A percentile compares a stretch with the other conserved stretches of the same genome.
These are phyloP conservation scores for Carcina quercana DNA, from an alignment of 2,888 invertebrate genomes.

Conservation along the genomic window DNA sequence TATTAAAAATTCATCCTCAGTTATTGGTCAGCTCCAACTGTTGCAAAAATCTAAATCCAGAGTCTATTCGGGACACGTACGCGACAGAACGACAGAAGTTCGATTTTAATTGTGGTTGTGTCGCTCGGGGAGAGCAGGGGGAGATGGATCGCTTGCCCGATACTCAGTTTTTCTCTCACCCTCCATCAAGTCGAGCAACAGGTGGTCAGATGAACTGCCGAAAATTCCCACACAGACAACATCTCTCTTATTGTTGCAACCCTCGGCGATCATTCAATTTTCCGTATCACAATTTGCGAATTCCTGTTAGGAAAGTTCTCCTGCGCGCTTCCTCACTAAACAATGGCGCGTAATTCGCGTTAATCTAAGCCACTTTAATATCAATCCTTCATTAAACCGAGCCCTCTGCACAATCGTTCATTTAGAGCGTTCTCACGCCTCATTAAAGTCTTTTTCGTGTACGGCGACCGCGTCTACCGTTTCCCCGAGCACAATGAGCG, in stretches of 20 bases:
- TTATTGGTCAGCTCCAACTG: no score
- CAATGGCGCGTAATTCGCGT: slow-evolving; percentile 35
- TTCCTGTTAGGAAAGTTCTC: slow-evolving; percentile 4
- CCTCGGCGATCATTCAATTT: not conserved
- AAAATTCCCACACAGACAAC: slow-evolving; percentile 32
- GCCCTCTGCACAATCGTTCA: slow-evolving; percentile 63
- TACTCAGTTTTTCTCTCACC: slow-evolving; percentile 56
- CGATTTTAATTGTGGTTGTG: slow-evolving; percentile 60
- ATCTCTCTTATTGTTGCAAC: slow-evolving; percentile 12
- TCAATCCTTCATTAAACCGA: slow-evolving; percentile 66
- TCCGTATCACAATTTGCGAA: not conserved
- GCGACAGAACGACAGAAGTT: slow-evolving; percentile 48
- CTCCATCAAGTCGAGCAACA: slow-evolving; percentile 50
- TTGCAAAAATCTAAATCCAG: not conserved
- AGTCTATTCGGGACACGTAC: slow-evolving; percentile 13
- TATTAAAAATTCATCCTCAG: no score
- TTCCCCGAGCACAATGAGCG: slow-evolving; percentile 72
- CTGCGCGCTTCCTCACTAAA: slow-evolving; percentile 21
- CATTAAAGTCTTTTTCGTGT: slow-evolving; percentile 73
- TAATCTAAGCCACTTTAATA: slow-evolving; percentile 57
- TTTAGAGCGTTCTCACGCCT: slow-evolving; percentile 71
- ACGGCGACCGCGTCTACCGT: slow-evolving; percentile 72
- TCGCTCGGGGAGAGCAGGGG: slow-evolving; percentile 27
- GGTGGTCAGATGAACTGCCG: slow-evolving; percentile 46
- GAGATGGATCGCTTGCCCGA: slow-evolving; percentile 25